Base-by-base conservation (phyloP, 2,113 vertebrate species). In the Plecotus auritus region DNA sequence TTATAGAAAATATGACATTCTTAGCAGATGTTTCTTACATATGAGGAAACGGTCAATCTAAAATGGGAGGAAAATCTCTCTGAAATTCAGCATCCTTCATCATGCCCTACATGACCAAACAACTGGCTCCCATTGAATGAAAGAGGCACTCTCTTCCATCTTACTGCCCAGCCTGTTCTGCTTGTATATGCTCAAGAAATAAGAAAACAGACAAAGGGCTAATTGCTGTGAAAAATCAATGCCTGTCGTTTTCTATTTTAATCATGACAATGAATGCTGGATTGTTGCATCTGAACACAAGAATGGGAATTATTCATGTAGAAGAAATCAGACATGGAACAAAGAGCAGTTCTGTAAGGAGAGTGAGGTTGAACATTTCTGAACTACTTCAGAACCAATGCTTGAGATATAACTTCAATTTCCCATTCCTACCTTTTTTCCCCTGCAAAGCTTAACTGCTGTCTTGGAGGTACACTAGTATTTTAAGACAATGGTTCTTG, bases 181-280 rank as follows among this genome's bases (percentile, higher is more conserved):
- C 73, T 18, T 86, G 22, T 74, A 59, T 54, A 32, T 94, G 69
- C 35, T 91, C 54, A 89, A 97, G 88, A 92, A 90, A 88, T 93
- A 35, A 69, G 73, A 96, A 96, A 93, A 97, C 67, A 95, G 72
- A 94, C 1, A 7, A 69, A 86, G 40, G 64, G 37, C 67, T 85
- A 92, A 97, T 88, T 88, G 82, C 77, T 88, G 73, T 95, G 54
- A 94, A 91, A 94, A 96, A 94, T 95, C 84, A 85, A 90, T 90
- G 83, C 45, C 59, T 91, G 80, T 88, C 74, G 0, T 89, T 94
- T 97, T 97, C 93, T 96, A 96, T 96, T 97, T 95, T 94, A 83
- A 88, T 95, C 94, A 95, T 90, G 85, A 97, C 94, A 96, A 81
- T 95, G 96, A 97, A 97, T 95, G 88, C 83, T 89, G 69, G 74